Evolutionary conservation across 2,113 vertebrate species (phyloP), one percentile per base, ranked within the genome.

Genomic region (Crotalus viridis): DNA sequence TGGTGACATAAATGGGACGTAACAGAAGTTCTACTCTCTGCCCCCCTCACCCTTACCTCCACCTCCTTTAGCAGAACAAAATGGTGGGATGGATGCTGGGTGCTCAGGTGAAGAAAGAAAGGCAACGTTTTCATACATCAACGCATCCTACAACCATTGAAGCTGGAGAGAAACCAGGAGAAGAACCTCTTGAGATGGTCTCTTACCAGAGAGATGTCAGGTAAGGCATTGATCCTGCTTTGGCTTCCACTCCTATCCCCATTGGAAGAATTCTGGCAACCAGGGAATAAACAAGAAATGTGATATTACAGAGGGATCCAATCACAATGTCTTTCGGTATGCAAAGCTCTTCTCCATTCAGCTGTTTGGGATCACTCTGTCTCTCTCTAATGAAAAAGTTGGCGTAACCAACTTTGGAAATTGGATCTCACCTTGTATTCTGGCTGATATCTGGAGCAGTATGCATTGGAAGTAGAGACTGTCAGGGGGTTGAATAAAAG

Each of bases 201-300:
- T 92, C 98, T 99, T 98, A 99, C 99, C 98, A 99, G 97, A 92
- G 99, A 99, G 96, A 99, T 97, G 81, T 99, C 99, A 0, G 98
- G 98, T 95, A 99, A 97, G 85, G 98, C 95, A 93, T 98, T 98
- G 96, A 97, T 93, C 90, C 95, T 97, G 94, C 98, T 98, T 51
- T 98, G 97, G 90, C 98, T 96, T 19, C 97, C 95, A 28, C 98
- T 97, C 10, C 98, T 97, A 7, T 97, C 98, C 52, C 97, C 95
- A 89, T 98, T 97, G 3, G 98, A 97, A 0, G 99, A 98, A 89
- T 99, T 99, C 99, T 99, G 96, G 28, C 48, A 93, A 88, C 4
- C 87, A 94, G 92, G 91, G 26, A 46, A 28, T 43, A 52, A 85
- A 4, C 6, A 48, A 26, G 43, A 28, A 28, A 86, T 3, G 0